Base-by-base conservation (phyloP, 2,888 invertebrate genomes). In the Calameuta filiformis region DNA sequence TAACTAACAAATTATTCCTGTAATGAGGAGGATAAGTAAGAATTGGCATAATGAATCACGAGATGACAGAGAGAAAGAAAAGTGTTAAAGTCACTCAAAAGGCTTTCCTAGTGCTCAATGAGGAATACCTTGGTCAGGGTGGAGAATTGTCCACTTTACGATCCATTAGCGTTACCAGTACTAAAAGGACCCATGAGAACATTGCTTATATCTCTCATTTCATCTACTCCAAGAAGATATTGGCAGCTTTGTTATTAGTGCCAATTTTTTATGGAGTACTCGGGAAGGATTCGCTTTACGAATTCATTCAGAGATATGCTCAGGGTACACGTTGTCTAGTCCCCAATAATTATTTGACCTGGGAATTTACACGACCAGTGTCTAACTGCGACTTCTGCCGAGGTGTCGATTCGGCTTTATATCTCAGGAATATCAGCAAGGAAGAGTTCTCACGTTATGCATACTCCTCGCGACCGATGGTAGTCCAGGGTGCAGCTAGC, bases 311-410 rank as follows among this genome's bases (percentile, higher is more conserved):
- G 35, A 89, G 88, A 82, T 86, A 81, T 75, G 84, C 90, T 68
- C 87, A 89, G 80, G 90, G 87, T 86, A 93, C 94, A 83, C 94
- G 96, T 88, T 98, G 98, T 92, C 92, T 97, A 82, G 89, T 97
- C 88, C 95, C 96, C 83, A 96, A 96, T 91, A 97, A 97, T 93
- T 96, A 96, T 90, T 93, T 97, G 80, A 92, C 97, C 83, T 97
- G 97, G 97, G 97, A 98, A 92, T 96, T 96, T 76, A 96, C 97
- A 34, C 93, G 97, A 83, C 97, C 97, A 35, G 93, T 96, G 77
- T 95, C 96, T 34, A 94, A 97, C 92, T 98, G 98, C 89, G 92
- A 93, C 86, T 96, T 96, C 92, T 97, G 97, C 92, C 92, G 92
- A 84, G 94, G 94, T 84, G 92, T 96, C 80, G 93, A 93, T 76